phyloP scores from a whole-genome alignment of 1,140 invertebrate genomes.

The Brachionus plicatilis region DNA sequence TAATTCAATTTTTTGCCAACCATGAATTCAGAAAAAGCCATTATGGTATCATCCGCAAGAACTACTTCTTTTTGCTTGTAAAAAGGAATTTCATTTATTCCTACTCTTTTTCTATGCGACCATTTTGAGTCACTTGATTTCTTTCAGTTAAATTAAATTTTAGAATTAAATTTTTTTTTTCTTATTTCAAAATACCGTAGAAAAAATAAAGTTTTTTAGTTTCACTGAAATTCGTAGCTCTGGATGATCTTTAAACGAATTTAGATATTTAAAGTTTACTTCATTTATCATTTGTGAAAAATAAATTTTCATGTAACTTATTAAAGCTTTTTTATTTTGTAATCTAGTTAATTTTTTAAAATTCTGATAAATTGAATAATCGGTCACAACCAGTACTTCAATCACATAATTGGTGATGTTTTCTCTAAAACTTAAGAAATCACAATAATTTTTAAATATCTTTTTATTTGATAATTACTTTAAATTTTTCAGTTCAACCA shows the following conservation, averaged over 20 bases:
- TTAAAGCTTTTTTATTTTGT: background rate
- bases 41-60: background rate
- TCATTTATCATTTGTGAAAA: background rate
- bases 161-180: background rate
- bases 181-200: background rate
- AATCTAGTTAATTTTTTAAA: background rate
- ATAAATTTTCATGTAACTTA: slow-evolving; percentile 28
- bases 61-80: slow-evolving; percentile 13
- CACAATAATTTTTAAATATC: background rate
- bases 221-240: background rate
- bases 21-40: background rate
- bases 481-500: background rate
- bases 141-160: background rate
- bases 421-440: background rate
- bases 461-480: background rate
- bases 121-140: background rate
- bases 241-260: background rate
- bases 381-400: background rate
- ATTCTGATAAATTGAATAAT: background rate
- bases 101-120: background rate
- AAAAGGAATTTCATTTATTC: slow-evolving; percentile 17
- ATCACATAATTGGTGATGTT: background rate
- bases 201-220: background rate
- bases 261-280: background rate
- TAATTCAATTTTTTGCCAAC: background rate